phyloP scores from a whole-genome alignment of 2,113 vertebrate species.

The Lagopus leucura region DNA sequence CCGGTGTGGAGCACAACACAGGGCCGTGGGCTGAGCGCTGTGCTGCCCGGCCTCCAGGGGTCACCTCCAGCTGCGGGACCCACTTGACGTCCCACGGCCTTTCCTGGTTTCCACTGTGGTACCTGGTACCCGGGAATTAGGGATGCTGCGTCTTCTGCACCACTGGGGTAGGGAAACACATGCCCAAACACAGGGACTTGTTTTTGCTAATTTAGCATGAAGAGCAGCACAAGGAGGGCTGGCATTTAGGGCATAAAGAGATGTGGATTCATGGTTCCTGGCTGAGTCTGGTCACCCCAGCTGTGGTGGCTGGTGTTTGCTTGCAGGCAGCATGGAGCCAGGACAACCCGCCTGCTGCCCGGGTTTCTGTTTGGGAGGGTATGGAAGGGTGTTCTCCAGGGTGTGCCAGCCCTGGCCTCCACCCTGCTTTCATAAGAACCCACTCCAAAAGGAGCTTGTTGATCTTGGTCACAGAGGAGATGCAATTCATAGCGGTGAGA shows the following conservation, averaged over 20 bases:
- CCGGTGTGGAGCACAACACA: not conserved
- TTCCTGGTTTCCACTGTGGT: not conserved
- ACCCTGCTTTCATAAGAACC: conserved; percentile 58
- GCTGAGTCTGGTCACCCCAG: not conserved
- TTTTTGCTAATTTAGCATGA: not conserved
- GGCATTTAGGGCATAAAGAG: accelerated
- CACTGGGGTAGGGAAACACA: accelerated
- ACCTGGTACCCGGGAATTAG: not conserved
- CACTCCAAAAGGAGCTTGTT: conserved; percentile 47
- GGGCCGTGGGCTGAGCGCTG: not conserved
- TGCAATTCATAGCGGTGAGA: not conserved
- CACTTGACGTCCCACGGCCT: not conserved
- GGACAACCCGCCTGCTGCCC: not conserved
- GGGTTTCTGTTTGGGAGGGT: conserved; percentile 69
- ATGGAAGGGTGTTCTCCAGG: conserved; percentile 62
- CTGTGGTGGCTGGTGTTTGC: not conserved
- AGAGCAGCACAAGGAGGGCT: accelerated
- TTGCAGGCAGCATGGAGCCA: accelerated
- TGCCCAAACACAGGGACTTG: not conserved
- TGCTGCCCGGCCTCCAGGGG: not conserved
- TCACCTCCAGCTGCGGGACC: not conserved
- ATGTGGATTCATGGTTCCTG: not conserved
- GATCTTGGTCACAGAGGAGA: not conserved
- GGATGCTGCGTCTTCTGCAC: not conserved
- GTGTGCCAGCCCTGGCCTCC: conserved; percentile 53